Evolutionary conservation across 1,140 invertebrate genomes (phyloP).

Genomic region (Neodiprion fabricii): DNA sequence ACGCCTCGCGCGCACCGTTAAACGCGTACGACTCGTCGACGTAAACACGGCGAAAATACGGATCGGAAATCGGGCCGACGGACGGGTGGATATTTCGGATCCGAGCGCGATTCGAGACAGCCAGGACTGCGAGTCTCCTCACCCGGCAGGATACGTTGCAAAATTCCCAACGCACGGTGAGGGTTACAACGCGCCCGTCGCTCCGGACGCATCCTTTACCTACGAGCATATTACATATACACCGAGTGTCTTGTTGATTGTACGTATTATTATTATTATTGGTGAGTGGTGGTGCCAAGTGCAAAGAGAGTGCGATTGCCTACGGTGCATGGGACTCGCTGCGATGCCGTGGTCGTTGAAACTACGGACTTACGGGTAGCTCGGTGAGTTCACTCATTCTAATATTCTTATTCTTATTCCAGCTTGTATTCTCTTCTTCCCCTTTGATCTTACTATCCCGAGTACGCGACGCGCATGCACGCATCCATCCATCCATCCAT

Average conservation of each 20-base stretch:
- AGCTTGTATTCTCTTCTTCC: background rate
- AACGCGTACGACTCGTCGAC: background rate
- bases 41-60: background rate
- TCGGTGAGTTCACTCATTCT: constrained; percentile 44
- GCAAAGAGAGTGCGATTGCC: constrained; percentile 41
- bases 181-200: background rate
- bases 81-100: background rate
- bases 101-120: background rate
- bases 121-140: background rate
- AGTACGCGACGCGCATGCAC: background rate
- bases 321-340: constrained; percentile 50
- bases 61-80: background rate
- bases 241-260: background rate
- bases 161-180: background rate
- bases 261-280: constrained; percentile 33
- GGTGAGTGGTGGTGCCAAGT: constrained; percentile 42
- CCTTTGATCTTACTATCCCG: background rate
- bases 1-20: background rate
- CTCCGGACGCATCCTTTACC: background rate
- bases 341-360: constrained; percentile 57
- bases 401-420: background rate
- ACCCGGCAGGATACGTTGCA: constrained; percentile 2
- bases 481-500: background rate
- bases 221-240: background rate
- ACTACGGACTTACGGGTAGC: constrained; percentile 57